Conservation (phyloP, 2,797 vertebrate species). For the Luscinia luscinia region DNA sequence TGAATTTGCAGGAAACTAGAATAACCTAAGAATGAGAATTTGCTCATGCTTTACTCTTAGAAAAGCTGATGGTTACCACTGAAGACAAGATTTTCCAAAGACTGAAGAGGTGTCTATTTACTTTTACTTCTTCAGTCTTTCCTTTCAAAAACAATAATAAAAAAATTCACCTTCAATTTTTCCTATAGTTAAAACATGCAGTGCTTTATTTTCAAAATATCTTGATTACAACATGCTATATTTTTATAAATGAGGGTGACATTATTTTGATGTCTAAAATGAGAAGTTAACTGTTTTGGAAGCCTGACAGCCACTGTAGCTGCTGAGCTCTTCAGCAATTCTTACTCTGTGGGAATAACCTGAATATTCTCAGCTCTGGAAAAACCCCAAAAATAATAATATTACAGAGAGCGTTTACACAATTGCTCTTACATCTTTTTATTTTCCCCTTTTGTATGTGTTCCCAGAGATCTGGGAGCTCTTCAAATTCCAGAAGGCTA, state of each 20-base stretch:
- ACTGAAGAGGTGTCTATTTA: neutral
- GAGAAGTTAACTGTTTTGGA: neutral
- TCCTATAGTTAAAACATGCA: neutral
- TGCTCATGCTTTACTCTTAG: neutral
- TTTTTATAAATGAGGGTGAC: neutral
- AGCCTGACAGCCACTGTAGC: neutral
- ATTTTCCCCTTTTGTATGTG: rapidly evolving
- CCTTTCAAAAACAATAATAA: neutral
- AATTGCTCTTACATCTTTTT: neutral
- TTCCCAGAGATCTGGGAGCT: neutral
- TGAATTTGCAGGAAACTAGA: neutral
- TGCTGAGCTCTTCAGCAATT: neutral
- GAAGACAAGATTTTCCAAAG: neutral
- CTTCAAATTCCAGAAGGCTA: neutral
- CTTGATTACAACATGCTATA: neutral
- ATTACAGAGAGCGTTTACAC: neutral
- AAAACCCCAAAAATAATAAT: neutral
- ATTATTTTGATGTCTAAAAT: neutral
- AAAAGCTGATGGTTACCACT: neutral
- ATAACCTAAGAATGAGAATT: neutral
- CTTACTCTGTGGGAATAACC: neutral
- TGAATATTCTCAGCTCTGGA: neutral
- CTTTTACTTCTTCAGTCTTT: neutral
- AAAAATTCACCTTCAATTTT: neutral
- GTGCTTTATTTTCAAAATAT: neutral